A percentile compares a stretch with the other conserved stretches of the same genome.
Evolutionary conservation across 2,888 invertebrate genomes (phyloP).

Genomic region (Celastrina argiolus): DNA sequence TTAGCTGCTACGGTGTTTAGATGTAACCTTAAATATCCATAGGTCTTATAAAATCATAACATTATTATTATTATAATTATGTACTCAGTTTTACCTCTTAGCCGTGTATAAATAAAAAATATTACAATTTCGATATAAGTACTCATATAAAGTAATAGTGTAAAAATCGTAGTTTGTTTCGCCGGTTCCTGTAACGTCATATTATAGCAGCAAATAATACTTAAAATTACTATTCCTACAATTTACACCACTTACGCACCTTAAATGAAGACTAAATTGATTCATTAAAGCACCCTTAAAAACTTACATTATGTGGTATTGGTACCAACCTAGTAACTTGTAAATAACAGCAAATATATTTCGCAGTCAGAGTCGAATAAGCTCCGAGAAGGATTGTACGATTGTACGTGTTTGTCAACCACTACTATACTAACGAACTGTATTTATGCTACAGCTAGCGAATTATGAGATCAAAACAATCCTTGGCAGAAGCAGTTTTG

Average conservation of each 20-base stretch:
- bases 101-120: too few species aligned
- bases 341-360: background rate
- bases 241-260: background rate
- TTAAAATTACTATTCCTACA: background rate
- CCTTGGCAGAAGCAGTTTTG: background rate
- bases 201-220: background rate
- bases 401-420: background rate
- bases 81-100: too few species aligned
- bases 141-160: background rate
- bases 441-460: background rate
- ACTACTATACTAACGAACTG: background rate
- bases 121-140: too few species aligned
- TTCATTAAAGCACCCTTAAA: too few species aligned
- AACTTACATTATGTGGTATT: too few species aligned
- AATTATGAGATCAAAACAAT: background rate
- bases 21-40: background rate
- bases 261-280: too few species aligned
- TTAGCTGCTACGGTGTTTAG: background rate
- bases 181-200: background rate
- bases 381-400: background rate
- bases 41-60: background rate
- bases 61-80: too few species aligned
- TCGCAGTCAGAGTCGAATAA: background rate
- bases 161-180: background rate
- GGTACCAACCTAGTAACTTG: background rate